Evolutionary conservation across 1,140 invertebrate species (phyloP).

Genomic region (Ceratoteleas bidentatus): DNA sequence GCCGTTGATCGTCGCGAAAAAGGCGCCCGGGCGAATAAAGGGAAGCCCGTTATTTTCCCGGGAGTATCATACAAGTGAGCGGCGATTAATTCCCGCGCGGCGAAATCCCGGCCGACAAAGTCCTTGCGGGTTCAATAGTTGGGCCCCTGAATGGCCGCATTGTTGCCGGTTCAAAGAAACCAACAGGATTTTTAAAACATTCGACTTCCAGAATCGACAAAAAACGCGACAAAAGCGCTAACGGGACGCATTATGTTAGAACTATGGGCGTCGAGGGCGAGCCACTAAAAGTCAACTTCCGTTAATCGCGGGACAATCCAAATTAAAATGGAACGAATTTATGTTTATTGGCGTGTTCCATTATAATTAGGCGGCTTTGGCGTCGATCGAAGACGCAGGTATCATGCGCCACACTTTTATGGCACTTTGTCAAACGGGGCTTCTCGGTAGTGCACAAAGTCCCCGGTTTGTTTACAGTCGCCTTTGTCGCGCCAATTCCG

Average conservation of each 20-base stretch:
- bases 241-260: conserved; percentile 46
- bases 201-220: conserved; percentile 20
- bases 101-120: conserved; percentile 47
- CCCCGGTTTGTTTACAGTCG: conserved; percentile 54
- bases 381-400: conserved; percentile 38
- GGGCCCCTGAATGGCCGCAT: conserved; percentile 20
- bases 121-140: conserved; percentile 33
- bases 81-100: conserved; percentile 39
- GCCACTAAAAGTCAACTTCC: conserved; percentile 58
- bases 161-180: conserved; percentile 35
- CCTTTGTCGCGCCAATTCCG: no score
- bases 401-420: conserved; percentile 39
- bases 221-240: conserved; percentile 34
- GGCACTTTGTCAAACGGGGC: conserved; percentile 16
- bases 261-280: conserved; percentile 24
- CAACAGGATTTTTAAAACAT: conserved; percentile 53
- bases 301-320: conserved; percentile 50
- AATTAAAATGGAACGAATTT: conserved; percentile 58
- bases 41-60: conserved; percentile 30
- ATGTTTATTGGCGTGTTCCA: conserved; percentile 48
- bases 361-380: conserved; percentile 49
- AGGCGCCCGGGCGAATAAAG: not conserved
- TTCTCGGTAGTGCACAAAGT: conserved; percentile 42
- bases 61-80: conserved; percentile 4
- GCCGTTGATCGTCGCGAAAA: no score